A percentile compares a stretch with the other conserved stretches of the same genome.
These are phyloP conservation scores for Acanthoscelides obtectus DNA, from an alignment of 2,888 invertebrate species.

Conservation along the genomic window DNA sequence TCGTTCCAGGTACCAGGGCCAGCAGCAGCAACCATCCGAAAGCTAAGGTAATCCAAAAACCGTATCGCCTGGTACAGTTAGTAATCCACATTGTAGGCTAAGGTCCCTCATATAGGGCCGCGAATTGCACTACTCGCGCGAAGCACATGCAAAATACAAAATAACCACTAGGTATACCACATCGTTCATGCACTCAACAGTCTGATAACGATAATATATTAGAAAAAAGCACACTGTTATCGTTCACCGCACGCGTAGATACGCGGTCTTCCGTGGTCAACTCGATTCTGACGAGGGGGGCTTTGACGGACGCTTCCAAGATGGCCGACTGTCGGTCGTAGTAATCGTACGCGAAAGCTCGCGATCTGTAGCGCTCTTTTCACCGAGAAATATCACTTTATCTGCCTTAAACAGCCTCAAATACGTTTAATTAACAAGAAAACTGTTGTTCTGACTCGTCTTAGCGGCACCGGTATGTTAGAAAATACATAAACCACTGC, in stretches of 20 bases:
- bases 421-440: neutral
- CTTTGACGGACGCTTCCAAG: conserved; percentile 42
- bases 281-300: conserved; percentile 32
- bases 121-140: conserved; percentile 30
- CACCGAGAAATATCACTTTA: neutral
- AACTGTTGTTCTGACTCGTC: neutral
- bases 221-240: conserved; percentile 17
- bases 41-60: conserved; percentile 56
- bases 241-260: conserved; percentile 25
- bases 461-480: neutral
- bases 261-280: conserved; percentile 29
- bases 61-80: conserved; percentile 59
- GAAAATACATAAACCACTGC: neutral
- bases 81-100: conserved; percentile 61
- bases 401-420: neutral
- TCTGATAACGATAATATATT: conserved; percentile 19
- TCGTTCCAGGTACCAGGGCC: conserved; percentile 53
- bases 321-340: conserved; percentile 39
- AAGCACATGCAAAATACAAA: conserved; percentile 19
- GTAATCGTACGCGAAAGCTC: conserved; percentile 39
- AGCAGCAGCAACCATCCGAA: conserved; percentile 33
- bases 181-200: conserved; percentile 23
- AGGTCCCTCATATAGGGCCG: conserved; percentile 47
- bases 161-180: conserved; percentile 35
- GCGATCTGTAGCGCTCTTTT: neutral